phyloP scores from a whole-genome alignment of 2,888 invertebrate species.

The Nipponacmea schrenckii region DNA sequence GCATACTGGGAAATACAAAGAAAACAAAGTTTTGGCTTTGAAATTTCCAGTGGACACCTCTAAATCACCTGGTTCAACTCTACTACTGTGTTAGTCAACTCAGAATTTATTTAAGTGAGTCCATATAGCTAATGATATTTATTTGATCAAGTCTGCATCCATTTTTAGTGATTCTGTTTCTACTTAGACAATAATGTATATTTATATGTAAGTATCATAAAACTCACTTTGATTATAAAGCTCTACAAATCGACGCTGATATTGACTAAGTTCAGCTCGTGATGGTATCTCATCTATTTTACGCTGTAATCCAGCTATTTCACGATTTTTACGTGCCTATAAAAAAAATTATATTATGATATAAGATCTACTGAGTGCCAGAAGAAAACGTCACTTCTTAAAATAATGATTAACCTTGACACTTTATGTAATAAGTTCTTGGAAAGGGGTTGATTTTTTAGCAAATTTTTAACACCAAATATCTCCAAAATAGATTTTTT shows the following conservation, averaged over 20 bases:
- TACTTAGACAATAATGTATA: no score
- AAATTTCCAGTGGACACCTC: no score
- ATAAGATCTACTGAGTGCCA: background rate
- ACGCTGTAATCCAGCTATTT: conserved; percentile 81
- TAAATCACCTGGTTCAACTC: no score
- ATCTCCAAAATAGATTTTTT: no score
- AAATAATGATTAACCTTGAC: background rate
- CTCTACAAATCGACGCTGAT: conserved; percentile 94
- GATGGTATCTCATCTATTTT: conserved; percentile 93
- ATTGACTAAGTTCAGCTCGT: conserved; percentile 91
- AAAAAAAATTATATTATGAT: conserved; percentile 20
- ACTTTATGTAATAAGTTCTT: background rate
- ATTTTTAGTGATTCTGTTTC: no score
- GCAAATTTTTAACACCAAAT: no score
- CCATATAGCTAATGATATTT: no score
- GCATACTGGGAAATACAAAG: background rate
- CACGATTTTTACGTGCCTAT: conserved; percentile 72
- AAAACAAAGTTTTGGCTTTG: background rate
- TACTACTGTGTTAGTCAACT: no score
- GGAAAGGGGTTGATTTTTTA: background rate
- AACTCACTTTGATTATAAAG: conserved; percentile 81
- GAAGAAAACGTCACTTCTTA: background rate
- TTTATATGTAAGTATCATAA: no score
- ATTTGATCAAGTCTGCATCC: no score
- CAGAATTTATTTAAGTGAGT: no score